Evolutionary conservation across 2,888 invertebrate species (phyloP), one percentile per base, ranked within the genome.

Genomic region (Cybosia mesomella): DNA sequence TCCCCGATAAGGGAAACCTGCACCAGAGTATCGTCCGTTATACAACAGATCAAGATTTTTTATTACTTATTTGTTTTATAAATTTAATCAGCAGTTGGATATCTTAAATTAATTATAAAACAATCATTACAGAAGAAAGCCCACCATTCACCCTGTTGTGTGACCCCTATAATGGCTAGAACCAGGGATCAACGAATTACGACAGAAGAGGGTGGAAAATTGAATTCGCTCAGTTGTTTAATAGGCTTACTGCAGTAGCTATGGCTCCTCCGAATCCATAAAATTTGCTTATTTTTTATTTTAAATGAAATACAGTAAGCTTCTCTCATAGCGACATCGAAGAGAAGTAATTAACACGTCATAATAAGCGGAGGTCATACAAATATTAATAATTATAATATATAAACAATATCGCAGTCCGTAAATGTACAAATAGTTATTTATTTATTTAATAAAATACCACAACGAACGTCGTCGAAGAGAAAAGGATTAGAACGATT

Each of bases 181-280:
- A 43, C 7, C 43, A 49, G n/a, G n/a, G n/a, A 49, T 49, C n/a
- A 49, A 49, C 3, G 49, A n/a, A 49, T 49, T 49, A 49, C 49
- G 49, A n/a, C n/a, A 49, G 49, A 9, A 49, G 49, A 49, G 49
- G 49, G 49, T n/a, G n/a, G 49, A 49, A 49, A 49, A 49, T 49
- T 49, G 49, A 49, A 49, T 49, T 49, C 49, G 8, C 18, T 49
- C 49, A 9, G 49, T 49, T 49, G n/a, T 49, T 49, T 49, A n/a
- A 49, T 49, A 55, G 22, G 24, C 49, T 49, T 49, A 49, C n/a
- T 49, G n/a, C 49, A 49, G 49, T 49, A n/a, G n/a, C 49, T 49
- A n/a, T 49, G 5, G 18, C 43, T 43, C 5, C 43, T 18, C 18
- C 18, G 18, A 18, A 9, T n/a, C 49, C 8, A n/a, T 49, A 49